A percentile compares a stretch with the other conserved stretches of the same genome.
Conservation (phyloP, 2,113 vertebrate genomes). For the Pampusana beccarii region DNA sequence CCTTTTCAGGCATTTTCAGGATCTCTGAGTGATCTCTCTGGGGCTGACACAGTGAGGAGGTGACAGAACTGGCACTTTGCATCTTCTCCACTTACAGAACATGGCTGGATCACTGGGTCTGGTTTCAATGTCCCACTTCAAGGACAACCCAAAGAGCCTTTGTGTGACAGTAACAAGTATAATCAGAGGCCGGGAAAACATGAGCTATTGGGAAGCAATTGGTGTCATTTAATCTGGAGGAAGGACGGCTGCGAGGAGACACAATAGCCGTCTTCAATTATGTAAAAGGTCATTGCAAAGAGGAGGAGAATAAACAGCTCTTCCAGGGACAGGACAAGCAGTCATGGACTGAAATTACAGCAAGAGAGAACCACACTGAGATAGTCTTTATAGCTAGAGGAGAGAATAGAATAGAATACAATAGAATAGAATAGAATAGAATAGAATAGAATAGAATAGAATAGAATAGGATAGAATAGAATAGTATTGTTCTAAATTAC, state of each 20-base stretch:
- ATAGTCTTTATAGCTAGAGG: neutral
- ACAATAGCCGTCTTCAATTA: neutral
- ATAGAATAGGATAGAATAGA: too few species aligned
- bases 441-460: too few species aligned
- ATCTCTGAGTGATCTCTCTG: too few species aligned
- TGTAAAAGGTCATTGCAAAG: conserved; percentile 23
- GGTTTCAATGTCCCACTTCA: fast-evolving
- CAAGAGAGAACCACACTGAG: neutral
- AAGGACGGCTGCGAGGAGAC: neutral
- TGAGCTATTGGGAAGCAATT: neutral
- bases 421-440: too few species aligned
- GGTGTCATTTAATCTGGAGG: neutral
- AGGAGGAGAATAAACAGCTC: neutral
- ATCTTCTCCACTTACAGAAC: neutral
- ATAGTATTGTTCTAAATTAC: too few species aligned
- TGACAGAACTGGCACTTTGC: neutral
- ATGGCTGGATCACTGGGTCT: fast-evolving
- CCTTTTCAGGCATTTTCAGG: neutral
- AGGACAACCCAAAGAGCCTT: neutral
- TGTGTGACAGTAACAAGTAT: fast-evolving
- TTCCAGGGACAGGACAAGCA: neutral
- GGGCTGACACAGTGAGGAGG: neutral
- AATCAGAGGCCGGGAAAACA: neutral
- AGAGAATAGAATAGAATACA: too few species aligned
- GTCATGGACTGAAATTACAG: neutral